Evolutionary conservation across 2,888 invertebrate species (phyloP), one percentile per base, ranked within the genome.

Genomic region (Oscheius sp.): DNA sequence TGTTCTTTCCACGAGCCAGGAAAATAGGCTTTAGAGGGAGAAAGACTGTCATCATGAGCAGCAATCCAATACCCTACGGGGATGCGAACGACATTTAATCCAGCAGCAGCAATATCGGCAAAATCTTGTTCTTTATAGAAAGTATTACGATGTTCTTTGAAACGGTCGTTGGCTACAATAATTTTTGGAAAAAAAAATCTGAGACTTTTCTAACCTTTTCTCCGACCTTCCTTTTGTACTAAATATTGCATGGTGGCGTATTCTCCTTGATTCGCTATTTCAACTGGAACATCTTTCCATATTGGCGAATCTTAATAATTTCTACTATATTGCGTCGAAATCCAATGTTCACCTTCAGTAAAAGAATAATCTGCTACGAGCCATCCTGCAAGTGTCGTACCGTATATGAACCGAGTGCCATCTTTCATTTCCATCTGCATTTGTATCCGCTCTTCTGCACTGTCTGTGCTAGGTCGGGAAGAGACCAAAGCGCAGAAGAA

Each of bases 1-100:
- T 64, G 46, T 27, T 46, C 18, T 27, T 64, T 46, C 49, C 49
- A 64, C 16, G 46, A 46, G 21, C 21, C 16, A 3, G 64, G 43
- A 45, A 46, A 27, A 13, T 29, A 45, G 3, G 13, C 55, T 64
- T 49, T 46, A 16, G 46, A 12, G 13, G 45, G 7, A 43, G 45
- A 43, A 43, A 13, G 46, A 27, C 49, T 49, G 49, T 64, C 46
- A n/a, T 64, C 64, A 25, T 46, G 46, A 9, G 46, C 64, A 29
- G 46, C 46, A 25, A 64, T 64, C 64, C 64, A 64, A 25, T 64
- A 64, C n/a, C 64, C 64, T 1, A 64, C 64, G 2, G 64, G n/a
- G 23, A 64, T 64, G 9, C 64, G 64, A 23, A 64, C 64, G 23
- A 29, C 45, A 23, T 64, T 64, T n/a, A 64, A 12, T 13, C 64